These are phyloP conservation scores for Eupristina koningsbergeri DNA, from an alignment of 1,140 invertebrate genomes.

Conservation along the genomic window DNA sequence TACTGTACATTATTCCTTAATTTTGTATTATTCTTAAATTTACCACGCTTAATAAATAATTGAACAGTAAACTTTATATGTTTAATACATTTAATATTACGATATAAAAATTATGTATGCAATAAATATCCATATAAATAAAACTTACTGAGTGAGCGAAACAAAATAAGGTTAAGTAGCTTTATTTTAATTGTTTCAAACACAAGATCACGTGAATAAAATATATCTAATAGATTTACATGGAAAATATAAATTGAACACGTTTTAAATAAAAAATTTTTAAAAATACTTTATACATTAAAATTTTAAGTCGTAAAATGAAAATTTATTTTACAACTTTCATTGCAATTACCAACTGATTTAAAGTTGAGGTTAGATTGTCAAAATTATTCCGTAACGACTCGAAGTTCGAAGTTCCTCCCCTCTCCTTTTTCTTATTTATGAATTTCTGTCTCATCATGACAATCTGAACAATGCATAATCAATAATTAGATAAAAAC, in stretches of 20 bases:
- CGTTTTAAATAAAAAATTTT: background rate
- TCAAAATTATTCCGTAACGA: background rate
- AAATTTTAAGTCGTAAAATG: background rate
- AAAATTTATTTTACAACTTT: background rate
- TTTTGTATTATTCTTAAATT: background rate
- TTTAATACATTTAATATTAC: background rate
- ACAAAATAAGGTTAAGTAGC: background rate
- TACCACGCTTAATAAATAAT: background rate
- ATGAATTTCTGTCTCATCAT: background rate
- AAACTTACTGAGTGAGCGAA: slow-evolving; percentile 8
- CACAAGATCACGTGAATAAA: background rate
- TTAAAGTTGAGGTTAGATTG: background rate
- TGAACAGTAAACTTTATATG: background rate
- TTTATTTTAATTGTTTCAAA: background rate
- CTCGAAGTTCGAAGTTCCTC: too few relatives aligned
- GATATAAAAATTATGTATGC: background rate
- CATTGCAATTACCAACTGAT: background rate
- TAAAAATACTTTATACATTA: background rate
- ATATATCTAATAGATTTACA: background rate
- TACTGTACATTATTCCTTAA: background rate
- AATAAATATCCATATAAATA: background rate
- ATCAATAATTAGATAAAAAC: background rate
- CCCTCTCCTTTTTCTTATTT: background rate
- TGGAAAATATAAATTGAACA: background rate
- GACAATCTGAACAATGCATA: background rate